Base-by-base conservation (phyloP, 2,888 invertebrate species). In the Mimas tiliae region DNA sequence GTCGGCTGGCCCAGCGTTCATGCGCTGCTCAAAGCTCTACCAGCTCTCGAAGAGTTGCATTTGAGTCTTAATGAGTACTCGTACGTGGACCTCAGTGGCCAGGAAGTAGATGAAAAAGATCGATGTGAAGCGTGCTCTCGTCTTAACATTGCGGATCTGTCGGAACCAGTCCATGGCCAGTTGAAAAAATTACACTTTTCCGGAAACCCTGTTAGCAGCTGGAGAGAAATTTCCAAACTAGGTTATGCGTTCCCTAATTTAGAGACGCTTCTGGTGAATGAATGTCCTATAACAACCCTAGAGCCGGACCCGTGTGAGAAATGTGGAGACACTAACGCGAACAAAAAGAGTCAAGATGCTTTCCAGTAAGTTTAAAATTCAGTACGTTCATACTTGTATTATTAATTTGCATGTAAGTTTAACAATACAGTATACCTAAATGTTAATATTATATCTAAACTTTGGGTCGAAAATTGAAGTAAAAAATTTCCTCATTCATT, bases 1-100 rank as follows among this genome's bases (percentile, higher is more conserved):
- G 95, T 98, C 34, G 96, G 97, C 69, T 98, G 98, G 98, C 94
- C 95, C 50, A 96, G 96, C 75, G 95, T 98, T 52, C 95, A 96
- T 77, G 95, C 95, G 62, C 91, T 98, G 70, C 94, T 98, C 65
- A 95, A 96, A 79, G 95, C 96, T 80, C 94, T 97, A 70, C 97
- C 96, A 67, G 96, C 96, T 83, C 94, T 99, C 53, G 97, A 98
- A 93, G 99, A 99, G 90, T 94, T 99, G 72, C 98, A 99, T 90
- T 92, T 99, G 78, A 98, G 98, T 82, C 94, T 98, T 69, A 99
- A 99, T 88, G 96, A 97, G 84, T 98, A 97, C 87, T 95, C 95
- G 34, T 95, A 95, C 73, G 96, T 98, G 50, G 95, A 96, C 67
- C 91, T 98, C 55, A 95, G 95, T 67, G 91, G 89, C 8, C 78